Evolutionary conservation across 2,113 vertebrate species (phyloP), one percentile per base, ranked within the genome.

Genomic region (Sebastes fasciatus): DNA sequence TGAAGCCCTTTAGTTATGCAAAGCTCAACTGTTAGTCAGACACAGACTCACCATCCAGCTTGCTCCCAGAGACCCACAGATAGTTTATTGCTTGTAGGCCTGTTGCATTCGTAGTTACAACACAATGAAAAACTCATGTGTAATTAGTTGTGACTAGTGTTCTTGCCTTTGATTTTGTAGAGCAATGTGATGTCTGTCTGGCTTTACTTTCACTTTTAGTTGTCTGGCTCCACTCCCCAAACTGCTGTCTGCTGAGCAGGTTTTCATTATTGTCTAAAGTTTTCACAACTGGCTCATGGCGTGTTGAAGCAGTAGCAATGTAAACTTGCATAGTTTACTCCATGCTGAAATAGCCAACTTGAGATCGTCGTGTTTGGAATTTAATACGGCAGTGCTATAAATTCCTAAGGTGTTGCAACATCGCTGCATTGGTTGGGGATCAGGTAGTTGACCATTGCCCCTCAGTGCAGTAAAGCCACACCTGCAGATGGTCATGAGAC

Each of bases 371-470:
- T 69, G 43, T 67, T 87, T 74, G 6, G n/a, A 83, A 72, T 77
- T 75, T 74, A 78, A 82, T 79, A 64, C 8, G 0, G 45, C 66
- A 10, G 52, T n/a, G 74, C 51, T 62, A 75, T 85, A 77, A 84
- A 86, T 77, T 86, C 60, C 55, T 55, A 9, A 17, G 52, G 76
- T 58, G 61, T 83, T 87, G 69, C 67, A 45, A 68, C 63, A 58
- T 57, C 57, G 67, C 72, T 87, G 13, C 70, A 19, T 49, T 77
- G 49, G 54, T 70, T 13, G 48, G n/a, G 48, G 76, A 62, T 86
- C 23, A 21, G 78, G 54, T 77, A 77, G 81, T 87, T 88, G 82
- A 89, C 70, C 85, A 11, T 92, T 92, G 89, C 49, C 43, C 79
- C 49, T 73, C 21, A 23, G 48, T 67, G 83, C 85, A 58, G 71